A percentile compares a stretch with the other conserved stretches of the same genome.
Evolutionary conservation across 2,797 vertebrate genomes (phyloP).

Genomic region (Anguilla megastoma): DNA sequence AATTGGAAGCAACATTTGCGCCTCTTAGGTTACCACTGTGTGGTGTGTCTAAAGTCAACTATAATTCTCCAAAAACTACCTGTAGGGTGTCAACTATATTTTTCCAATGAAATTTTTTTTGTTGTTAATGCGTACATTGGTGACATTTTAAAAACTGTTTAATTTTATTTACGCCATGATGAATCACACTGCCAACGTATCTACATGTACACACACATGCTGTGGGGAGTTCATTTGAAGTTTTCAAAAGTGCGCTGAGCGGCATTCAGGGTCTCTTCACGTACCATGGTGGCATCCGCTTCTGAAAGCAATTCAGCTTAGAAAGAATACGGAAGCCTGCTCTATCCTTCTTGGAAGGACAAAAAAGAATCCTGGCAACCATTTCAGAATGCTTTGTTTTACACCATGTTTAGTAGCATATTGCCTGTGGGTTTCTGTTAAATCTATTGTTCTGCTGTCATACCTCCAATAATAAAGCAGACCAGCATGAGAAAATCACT

Average conservation of each 20-base stretch:
- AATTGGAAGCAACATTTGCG: not conserved
- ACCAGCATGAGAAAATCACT: not conserved
- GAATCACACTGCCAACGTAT: not conserved
- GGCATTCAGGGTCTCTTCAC: not conserved
- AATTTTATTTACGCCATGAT: not conserved
- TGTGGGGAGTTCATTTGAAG: not conserved
- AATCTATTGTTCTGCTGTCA: conserved; percentile 10
- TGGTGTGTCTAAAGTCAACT: not conserved
- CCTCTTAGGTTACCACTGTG: not conserved
- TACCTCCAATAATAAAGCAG: not conserved
- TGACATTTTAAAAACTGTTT: not conserved
- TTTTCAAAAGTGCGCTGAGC: not conserved
- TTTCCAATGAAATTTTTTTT: not conserved
- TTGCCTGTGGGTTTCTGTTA: conserved; percentile 7
- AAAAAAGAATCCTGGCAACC: conserved; percentile 8
- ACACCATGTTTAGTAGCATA: not conserved
- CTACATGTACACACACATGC: not conserved
- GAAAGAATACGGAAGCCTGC: not conserved
- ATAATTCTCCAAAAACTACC: not conserved
- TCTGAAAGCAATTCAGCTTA: not conserved
- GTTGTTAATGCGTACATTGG: not conserved
- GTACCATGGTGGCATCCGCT: not conserved
- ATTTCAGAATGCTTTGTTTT: not conserved
- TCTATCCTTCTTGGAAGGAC: not conserved
- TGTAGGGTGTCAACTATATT: not conserved